Conservation (phyloP, 2,797 vertebrate genomes). For the Chrosomus eos region DNA sequence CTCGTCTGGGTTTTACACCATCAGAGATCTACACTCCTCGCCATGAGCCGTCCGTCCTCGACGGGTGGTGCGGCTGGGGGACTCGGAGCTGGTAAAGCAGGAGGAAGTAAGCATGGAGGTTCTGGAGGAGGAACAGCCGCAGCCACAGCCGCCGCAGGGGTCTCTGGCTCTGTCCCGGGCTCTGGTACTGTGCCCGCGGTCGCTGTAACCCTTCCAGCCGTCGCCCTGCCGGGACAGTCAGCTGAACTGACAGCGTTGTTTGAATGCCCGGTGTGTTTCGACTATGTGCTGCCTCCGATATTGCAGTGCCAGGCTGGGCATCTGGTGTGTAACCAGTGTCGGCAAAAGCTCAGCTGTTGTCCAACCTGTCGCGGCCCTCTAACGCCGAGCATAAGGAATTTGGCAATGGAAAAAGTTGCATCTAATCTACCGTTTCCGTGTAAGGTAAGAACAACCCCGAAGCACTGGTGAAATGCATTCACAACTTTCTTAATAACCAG, state of each 20-base stretch:
- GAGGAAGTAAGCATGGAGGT: conserved; percentile 75
- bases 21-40: conserved; percentile 57
- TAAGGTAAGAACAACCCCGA: conserved; percentile 70
- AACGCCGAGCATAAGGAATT: conserved; percentile 79
- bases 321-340: conserved; percentile 79
- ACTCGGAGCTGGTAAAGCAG: conserved; percentile 73
- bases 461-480: background rate
- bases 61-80: conserved; percentile 74
- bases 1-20: conserved; percentile 43
- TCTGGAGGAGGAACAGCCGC: conserved; percentile 63
- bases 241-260: conserved; percentile 79
- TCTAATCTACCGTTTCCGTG: conserved; percentile 80
- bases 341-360: conserved; percentile 82
- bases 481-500: background rate
- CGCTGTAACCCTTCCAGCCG: conserved; percentile 63
- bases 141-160: conserved; percentile 59
- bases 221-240: conserved; percentile 66
- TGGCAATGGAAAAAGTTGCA: conserved; percentile 83
- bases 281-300: conserved; percentile 82
- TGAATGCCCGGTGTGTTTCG: conserved; percentile 81
- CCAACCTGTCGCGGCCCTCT: conserved; percentile 80
- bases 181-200: conserved; percentile 61
- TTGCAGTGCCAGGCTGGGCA: conserved; percentile 82
- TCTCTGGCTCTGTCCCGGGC: conserved; percentile 66
- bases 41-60: conserved; percentile 80